phyloP scores from a whole-genome alignment of 2,888 invertebrate genomes.

The Rhagonycha lutea region DNA sequence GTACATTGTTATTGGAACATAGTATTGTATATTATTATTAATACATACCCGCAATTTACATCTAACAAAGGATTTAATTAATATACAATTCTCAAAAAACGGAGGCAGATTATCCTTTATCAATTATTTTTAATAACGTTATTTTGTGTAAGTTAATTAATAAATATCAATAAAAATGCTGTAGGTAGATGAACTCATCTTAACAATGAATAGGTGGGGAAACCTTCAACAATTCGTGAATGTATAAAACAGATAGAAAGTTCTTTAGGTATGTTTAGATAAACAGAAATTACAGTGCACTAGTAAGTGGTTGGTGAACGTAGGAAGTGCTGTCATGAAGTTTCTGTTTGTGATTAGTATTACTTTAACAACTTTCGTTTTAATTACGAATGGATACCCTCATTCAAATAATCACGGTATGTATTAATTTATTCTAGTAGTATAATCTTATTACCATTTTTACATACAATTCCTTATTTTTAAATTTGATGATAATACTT shows the following conservation, averaged over 20 bases:
- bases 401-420: conserved; percentile 46
- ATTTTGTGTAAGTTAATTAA: not conserved
- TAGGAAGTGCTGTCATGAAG: conserved; percentile 45
- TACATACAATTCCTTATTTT: not conserved
- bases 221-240: conserved; percentile 37
- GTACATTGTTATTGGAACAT: too few species aligned
- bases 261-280: conserved; percentile 42
- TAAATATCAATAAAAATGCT: conserved; percentile 1
- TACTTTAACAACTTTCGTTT: conserved; percentile 29
- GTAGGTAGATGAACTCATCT: conserved; percentile 44
- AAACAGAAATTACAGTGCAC: conserved; percentile 33
- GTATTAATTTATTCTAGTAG: conserved; percentile 23
- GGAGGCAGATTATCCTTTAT: not conserved
- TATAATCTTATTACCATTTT: too few species aligned
- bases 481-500: too few species aligned
- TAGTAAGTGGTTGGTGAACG: conserved; percentile 42
- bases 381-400: conserved; percentile 38
- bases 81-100: not conserved
- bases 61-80: too few species aligned
- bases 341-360: conserved; percentile 38
- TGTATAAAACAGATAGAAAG: conserved; percentile 47
- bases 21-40: too few species aligned
- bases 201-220: conserved; percentile 43
- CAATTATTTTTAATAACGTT: not conserved
- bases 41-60: too few species aligned